A percentile compares a stretch with the other conserved stretches of the same genome.
phyloP scores from a whole-genome alignment of 2,113 vertebrate genomes.

The Malaclemys terrapin region DNA sequence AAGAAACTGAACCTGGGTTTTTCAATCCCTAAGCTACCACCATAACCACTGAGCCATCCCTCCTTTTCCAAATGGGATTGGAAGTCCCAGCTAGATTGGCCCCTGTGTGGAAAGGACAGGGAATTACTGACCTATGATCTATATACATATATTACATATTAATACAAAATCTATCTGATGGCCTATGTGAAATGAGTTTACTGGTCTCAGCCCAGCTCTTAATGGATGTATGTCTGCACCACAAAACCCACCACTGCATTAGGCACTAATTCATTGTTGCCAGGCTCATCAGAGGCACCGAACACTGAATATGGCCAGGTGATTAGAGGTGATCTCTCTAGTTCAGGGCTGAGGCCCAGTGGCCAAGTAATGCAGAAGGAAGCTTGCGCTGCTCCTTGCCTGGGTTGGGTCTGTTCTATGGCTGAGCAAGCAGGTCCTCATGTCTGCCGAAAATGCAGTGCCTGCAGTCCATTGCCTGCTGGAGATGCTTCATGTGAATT shows the following conservation, averaged over 20 bases:
- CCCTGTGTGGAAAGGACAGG: background rate
- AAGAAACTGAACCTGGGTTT: background rate
- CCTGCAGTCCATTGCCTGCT: background rate
- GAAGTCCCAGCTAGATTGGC: background rate
- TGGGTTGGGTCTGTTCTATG: background rate
- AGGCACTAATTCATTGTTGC: background rate
- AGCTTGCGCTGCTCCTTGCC: background rate
- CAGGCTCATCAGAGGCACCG: background rate
- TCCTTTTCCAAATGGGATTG: background rate
- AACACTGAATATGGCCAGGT: background rate
- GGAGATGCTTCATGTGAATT: slow-evolving; percentile 32
- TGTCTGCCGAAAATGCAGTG: slow-evolving; percentile 10
- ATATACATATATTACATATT: background rate
- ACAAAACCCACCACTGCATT: background rate
- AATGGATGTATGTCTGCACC: rapidly evolving
- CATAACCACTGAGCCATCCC: background rate
- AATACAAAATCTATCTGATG: background rate
- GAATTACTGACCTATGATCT: background rate
- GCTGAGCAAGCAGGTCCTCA: background rate
- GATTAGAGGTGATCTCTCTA: background rate
- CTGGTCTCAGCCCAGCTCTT: background rate
- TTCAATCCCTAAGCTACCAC: background rate
- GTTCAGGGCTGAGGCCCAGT: rapidly evolving
- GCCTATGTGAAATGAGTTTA: rapidly evolving
- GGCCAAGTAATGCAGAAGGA: rapidly evolving